Evolutionary conservation across 2,797 vertebrate species (phyloP).

Genomic region (Parauchenoglanis ngamensis): DNA sequence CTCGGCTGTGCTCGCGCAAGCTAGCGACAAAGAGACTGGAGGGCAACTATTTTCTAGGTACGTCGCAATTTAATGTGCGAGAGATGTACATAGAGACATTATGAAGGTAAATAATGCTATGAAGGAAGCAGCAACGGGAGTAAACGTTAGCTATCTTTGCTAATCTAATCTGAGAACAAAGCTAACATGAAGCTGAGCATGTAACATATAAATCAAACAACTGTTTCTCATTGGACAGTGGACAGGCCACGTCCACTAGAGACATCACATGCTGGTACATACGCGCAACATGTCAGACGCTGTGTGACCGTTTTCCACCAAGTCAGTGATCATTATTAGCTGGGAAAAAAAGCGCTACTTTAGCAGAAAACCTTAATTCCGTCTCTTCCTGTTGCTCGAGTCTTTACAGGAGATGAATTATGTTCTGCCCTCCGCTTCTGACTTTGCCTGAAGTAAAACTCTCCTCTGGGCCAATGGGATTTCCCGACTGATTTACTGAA

Average conservation of each 20-base stretch:
- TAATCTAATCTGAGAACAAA: not conserved
- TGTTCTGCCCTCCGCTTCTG: slow-evolving; percentile 45
- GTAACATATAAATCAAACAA: too few relatives aligned
- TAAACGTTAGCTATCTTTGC: not conserved
- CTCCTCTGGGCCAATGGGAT: slow-evolving; percentile 46
- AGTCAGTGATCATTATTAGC: not conserved
- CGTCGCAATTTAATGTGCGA: not conserved
- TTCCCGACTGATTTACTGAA: slow-evolving; percentile 47
- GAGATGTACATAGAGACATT: not conserved
- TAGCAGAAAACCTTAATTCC: not conserved
- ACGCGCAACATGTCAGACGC: not conserved
- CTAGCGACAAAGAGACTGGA: not conserved
- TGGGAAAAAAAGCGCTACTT: too few relatives aligned
- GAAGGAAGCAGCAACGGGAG: not conserved
- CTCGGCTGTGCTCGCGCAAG: not conserved
- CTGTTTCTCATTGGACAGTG: not conserved
- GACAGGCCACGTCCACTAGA: not conserved
- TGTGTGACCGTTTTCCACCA: not conserved
- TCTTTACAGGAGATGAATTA: slow-evolving; percentile 57
- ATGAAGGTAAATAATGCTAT: not conserved
- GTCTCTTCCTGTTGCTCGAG: slow-evolving; percentile 23
- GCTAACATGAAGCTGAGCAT: not conserved
- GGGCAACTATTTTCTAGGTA: not conserved
- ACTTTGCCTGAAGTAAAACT: slow-evolving; percentile 57
- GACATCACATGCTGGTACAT: too few relatives aligned